Percentiles rank a stretch among this genome's conserved stretches.
Conservation (phyloP, 2,113 vertebrate genomes). For the Cynopterus brachyotis region DNA sequence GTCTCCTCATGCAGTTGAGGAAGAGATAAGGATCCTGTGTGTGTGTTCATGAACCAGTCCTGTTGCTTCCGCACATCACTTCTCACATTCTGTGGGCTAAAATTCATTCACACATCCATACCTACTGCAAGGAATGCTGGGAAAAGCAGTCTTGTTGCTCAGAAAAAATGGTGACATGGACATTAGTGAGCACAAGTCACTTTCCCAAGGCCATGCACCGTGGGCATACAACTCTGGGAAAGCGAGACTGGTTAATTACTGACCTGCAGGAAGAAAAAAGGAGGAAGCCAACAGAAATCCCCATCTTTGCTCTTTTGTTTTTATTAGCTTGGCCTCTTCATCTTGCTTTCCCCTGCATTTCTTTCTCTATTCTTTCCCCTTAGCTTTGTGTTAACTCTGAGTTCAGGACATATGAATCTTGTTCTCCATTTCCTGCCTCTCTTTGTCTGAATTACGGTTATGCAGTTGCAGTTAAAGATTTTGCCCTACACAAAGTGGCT, state of each 20-base stretch:
- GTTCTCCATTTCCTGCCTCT: background rate
- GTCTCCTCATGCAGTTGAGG: background rate
- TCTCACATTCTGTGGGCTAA: background rate
- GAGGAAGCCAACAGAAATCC: background rate
- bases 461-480: background rate
- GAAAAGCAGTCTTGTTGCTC: background rate
- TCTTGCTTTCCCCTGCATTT: background rate
- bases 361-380: background rate
- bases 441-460: background rate
- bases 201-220: background rate
- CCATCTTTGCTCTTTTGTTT: background rate
- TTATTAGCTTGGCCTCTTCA: background rate
- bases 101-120: background rate
- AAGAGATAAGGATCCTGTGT: background rate
- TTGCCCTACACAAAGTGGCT: background rate
- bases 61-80: background rate
- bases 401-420: background rate
- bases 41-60: background rate
- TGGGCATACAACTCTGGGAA: background rate
- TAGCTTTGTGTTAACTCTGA: background rate
- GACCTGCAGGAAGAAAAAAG: background rate
- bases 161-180: background rate
- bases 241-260: background rate
- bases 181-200: background rate
- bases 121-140: background rate